Percentiles rank a stretch among this genome's conserved stretches.
Conservation (phyloP, 2,113 vertebrate species). For the Eptesicus fuscus region DNA sequence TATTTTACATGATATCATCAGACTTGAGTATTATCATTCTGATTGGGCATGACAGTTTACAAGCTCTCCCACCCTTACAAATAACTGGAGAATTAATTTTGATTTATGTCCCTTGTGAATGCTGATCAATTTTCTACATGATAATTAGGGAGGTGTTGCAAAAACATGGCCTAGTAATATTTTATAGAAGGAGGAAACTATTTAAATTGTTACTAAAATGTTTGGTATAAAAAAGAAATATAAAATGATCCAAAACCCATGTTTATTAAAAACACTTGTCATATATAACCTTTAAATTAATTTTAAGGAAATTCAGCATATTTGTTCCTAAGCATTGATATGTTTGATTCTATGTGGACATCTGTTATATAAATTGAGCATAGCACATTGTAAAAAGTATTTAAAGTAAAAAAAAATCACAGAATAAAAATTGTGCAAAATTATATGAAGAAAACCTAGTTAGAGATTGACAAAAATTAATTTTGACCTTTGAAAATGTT, state of each 20-base stretch:
- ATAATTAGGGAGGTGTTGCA: not conserved
- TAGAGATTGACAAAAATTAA: not conserved
- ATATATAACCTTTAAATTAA: not conserved
- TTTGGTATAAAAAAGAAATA: not conserved
- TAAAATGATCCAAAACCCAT: not conserved
- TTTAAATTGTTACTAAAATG: conserved; percentile 15
- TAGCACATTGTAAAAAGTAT: not conserved
- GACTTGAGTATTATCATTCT: not conserved
- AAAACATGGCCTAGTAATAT: not conserved
- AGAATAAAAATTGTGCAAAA: not conserved
- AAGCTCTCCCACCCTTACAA: not conserved
- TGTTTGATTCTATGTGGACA: not conserved
- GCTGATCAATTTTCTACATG: not conserved
- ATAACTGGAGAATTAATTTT: not conserved
- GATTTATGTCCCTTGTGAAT: not conserved
- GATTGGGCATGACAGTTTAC: not conserved
- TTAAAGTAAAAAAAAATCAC: not conserved
- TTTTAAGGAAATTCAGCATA: conserved; percentile 2
- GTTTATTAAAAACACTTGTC: not conserved
- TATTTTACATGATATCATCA: not conserved
- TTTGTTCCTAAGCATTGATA: not conserved
- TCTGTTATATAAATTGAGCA: conserved; percentile 1
- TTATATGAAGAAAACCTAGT: not conserved
- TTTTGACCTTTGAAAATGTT: not conserved
- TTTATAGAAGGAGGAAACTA: not conserved